Percentiles rank a stretch among this genome's conserved stretches.
Evolutionary conservation across 2,113 vertebrate genomes (phyloP).

Genomic region (Amblyornis subalaris): DNA sequence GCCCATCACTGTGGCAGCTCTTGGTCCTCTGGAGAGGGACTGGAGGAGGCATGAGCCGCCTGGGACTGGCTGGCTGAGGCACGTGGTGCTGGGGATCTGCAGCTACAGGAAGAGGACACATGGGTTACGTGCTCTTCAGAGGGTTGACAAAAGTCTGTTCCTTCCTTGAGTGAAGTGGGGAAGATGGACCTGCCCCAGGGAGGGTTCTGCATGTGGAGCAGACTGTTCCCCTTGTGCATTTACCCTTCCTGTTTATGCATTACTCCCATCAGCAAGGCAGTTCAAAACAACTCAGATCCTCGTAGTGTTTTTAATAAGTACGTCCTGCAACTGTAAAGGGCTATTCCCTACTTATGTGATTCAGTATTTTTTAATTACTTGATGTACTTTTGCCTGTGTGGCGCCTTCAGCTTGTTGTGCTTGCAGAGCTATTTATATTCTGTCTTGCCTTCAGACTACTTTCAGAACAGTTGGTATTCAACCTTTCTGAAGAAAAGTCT

Average conservation of each 20-base stretch:
- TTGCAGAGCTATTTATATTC: conserved; percentile 45
- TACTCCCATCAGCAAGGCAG: neutral
- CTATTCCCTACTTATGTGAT: neutral
- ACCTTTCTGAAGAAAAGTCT: conserved; percentile 27
- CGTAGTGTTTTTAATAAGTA: neutral
- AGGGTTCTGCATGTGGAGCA: neutral
- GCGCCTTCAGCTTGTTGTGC: conserved; percentile 25
- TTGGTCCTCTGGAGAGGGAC: neutral
- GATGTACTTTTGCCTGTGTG: neutral
- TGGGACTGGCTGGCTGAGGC: neutral
- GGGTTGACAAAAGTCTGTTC: neutral
- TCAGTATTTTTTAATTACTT: conserved; percentile 29
- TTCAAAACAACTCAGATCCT: conserved; percentile 2
- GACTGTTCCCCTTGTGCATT: neutral
- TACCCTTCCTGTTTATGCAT: conserved; percentile 8
- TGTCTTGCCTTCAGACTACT: conserved; percentile 41
- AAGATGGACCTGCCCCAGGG: neutral
- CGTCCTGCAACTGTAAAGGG: neutral
- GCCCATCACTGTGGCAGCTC: neutral
- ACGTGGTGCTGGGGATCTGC: neutral
- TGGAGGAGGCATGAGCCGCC: neutral
- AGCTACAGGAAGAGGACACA: neutral
- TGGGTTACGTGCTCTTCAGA: neutral
- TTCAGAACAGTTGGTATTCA: conserved; percentile 21
- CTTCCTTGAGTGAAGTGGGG: neutral